Conservation (phyloP, 2,888 invertebrate species). For the Metacarcinus magister region DNA sequence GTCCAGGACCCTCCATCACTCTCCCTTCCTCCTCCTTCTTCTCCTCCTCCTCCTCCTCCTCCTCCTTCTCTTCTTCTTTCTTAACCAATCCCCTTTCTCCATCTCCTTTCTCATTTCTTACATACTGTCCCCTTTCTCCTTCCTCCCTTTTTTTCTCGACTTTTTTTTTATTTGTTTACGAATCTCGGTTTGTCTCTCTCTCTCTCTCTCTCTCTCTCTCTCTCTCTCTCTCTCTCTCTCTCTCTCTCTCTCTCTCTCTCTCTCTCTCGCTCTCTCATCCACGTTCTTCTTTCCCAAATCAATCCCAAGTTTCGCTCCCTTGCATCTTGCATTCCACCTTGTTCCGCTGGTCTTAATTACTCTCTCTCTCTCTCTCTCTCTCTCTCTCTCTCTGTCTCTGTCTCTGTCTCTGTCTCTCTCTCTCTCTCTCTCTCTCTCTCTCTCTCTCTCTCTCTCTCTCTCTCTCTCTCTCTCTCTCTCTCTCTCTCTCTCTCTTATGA, state of each 20-base stretch:
- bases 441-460: not conserved
- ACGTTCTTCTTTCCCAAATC: not conserved
- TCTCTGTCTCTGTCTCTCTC: not conserved
- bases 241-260: no score
- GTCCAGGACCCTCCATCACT: not conserved
- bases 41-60: not conserved
- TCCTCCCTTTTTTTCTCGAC: not conserved
- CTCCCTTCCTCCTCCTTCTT: not conserved
- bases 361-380: no score
- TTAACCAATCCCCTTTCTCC: not conserved
- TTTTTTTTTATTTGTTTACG: not conserved
- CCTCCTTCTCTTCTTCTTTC: not conserved
- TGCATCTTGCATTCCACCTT: not conserved
- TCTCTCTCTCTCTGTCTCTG: no score
- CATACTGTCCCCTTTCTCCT: not conserved
- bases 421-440: constrained; percentile 10
- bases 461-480: not conserved
- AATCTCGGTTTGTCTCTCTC: not conserved
- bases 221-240: not conserved
- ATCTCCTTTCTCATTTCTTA: not conserved
- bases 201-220: not conserved
- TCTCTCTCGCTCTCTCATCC: no score
- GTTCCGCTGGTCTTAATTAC: not conserved
- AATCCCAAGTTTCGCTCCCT: not conserved
- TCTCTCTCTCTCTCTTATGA: not conserved